These are phyloP conservation scores for Unio delphinus DNA, from an alignment of 2,888 invertebrate genomes.

Conservation along the genomic window DNA sequence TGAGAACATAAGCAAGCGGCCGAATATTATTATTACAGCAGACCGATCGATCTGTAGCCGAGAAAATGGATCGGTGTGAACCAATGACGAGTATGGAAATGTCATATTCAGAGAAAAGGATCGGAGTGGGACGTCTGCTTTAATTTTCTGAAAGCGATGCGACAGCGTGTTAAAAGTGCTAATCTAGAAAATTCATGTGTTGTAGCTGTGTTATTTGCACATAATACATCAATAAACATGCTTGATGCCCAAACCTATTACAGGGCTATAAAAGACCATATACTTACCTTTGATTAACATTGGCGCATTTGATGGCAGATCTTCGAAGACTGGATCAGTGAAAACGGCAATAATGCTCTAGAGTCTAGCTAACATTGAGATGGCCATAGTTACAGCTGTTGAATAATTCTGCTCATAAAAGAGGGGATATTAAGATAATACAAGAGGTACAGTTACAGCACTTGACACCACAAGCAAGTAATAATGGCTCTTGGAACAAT, in stretches of 20 bases:
- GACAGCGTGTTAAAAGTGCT: constrained; percentile 12
- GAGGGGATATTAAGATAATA: background rate
- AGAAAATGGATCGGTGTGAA: constrained; percentile 6
- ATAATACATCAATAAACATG: constrained; percentile 6
- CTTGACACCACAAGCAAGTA: too few species aligned
- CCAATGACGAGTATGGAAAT: background rate
- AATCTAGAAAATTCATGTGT: constrained; percentile 16
- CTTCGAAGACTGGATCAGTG: constrained; percentile 1
- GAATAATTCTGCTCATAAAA: background rate
- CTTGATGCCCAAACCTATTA: constrained; percentile 13
- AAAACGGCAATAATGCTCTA: background rate
- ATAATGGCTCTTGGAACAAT: background rate
- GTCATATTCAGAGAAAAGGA: constrained; percentile 1
- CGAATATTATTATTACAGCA: constrained; percentile 18
- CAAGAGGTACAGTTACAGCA: background rate
- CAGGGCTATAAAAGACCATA: constrained; percentile 13
- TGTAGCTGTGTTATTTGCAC: constrained; percentile 11
- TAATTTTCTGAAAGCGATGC: constrained; percentile 17
- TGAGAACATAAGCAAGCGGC: constrained; percentile 4
- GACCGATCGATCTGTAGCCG: constrained; percentile 7
- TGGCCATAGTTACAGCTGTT: background rate
- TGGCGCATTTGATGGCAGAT: constrained; percentile 8
- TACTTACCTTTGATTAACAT: constrained; percentile 8
- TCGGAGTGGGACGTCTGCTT: constrained; percentile 8
- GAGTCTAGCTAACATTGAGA: background rate